Percentiles rank a stretch among this genome's conserved stretches.
Conservation (phyloP, 2,888 invertebrate genomes). For the Polyommatus icarus region DNA sequence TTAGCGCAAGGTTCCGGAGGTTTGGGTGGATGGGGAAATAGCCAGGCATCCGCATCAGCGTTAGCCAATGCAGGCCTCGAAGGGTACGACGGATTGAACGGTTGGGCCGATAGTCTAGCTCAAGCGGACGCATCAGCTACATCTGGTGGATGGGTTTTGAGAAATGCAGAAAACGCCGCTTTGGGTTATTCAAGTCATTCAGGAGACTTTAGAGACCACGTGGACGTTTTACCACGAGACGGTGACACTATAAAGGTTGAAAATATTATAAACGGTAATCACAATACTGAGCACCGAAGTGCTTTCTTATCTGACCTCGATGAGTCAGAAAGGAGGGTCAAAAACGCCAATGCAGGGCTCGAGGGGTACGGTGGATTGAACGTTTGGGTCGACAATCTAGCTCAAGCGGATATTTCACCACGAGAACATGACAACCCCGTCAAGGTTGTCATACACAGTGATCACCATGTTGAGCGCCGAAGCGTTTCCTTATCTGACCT, state of each 20-base stretch:
- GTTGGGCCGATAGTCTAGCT: slow-evolving; percentile 31
- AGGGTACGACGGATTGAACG: slow-evolving; percentile 33
- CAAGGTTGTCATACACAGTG: background rate
- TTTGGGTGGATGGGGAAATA: slow-evolving; percentile 34
- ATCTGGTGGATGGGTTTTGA: background rate
- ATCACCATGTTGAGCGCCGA: background rate
- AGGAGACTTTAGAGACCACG: slow-evolving; percentile 31
- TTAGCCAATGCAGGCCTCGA: slow-evolving; percentile 36
- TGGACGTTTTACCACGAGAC: background rate
- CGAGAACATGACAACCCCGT: background rate
- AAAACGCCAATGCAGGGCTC: too few relatives aligned
- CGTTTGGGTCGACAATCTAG: too few relatives aligned
- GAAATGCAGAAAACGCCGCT: slow-evolving; percentile 33
- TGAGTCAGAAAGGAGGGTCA: background rate
- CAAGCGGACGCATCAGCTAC: background rate
- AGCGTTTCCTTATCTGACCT: background rate
- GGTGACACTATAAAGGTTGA: background rate
- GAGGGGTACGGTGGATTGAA: too few relatives aligned
- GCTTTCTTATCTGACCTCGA: background rate
- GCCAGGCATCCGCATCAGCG: slow-evolving; percentile 38
- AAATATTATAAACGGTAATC: background rate
- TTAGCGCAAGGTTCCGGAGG: slow-evolving; percentile 29
- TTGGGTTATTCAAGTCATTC: slow-evolving; percentile 32
- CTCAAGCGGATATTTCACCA: background rate
- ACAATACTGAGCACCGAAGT: background rate